Percentiles rank a stretch among this genome's conserved stretches.
Conservation (phyloP, 2,113 vertebrate species). For the Caracal caracal region DNA sequence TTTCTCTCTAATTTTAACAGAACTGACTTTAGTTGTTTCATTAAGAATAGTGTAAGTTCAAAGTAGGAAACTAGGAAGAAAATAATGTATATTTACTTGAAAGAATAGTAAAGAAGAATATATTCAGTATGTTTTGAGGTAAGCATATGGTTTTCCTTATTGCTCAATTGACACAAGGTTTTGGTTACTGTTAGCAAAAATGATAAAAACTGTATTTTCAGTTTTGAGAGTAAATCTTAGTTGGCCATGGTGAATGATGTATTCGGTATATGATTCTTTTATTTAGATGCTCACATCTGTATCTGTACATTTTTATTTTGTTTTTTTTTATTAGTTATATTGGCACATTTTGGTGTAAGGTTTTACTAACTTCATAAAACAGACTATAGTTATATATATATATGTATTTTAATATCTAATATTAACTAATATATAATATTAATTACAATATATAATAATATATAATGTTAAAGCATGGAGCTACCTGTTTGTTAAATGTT, state of each 20-base stretch:
- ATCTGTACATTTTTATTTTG: not conserved
- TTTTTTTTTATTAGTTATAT: not conserved
- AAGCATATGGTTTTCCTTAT: not conserved
- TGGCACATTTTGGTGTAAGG: not conserved
- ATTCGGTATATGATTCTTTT: not conserved
- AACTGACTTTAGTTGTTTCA: conserved; percentile 13
- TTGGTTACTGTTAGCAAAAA: conserved; percentile 30
- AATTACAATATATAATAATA: not conserved
- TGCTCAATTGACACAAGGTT: not conserved
- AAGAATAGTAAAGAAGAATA: not conserved
- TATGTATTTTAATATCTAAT: not conserved
- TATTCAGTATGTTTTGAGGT: not conserved
- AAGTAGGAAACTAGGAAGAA: conserved; percentile 26
- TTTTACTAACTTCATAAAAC: conserved; percentile 16
- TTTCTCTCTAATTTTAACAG: conserved; percentile 60
- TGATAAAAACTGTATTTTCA: not conserved
- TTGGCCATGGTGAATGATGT: not conserved
- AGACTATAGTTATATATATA: not conserved
- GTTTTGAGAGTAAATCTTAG: not conserved
- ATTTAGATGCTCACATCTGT: not conserved
- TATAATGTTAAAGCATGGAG: not conserved
- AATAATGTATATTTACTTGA: not conserved
- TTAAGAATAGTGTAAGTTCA: not conserved
- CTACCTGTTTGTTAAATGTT: conserved; percentile 36
- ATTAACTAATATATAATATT: not conserved